Evolutionary conservation across 2,797 vertebrate species (phyloP).

Genomic region (Pipistrellus nathusii): DNA sequence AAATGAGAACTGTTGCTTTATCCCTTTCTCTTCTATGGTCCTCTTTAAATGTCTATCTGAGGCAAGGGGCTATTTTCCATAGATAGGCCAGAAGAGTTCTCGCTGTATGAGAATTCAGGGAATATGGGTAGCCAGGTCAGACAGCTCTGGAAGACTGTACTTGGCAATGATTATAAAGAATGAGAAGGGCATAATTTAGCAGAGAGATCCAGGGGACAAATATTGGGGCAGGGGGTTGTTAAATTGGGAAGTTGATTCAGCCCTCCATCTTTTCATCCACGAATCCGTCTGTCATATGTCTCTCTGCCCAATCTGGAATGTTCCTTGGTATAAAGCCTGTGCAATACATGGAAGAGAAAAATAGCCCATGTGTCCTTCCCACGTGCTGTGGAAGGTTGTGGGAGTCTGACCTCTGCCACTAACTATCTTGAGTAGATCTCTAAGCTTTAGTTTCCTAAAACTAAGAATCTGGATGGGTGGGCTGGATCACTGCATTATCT

Average conservation of each 20-base stretch:
- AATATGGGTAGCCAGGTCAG: neutral
- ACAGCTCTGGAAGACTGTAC: neutral
- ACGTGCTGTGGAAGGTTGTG: neutral
- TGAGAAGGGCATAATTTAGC: neutral
- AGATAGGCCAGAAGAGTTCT: neutral
- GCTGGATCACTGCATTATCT: neutral
- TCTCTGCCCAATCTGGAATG: neutral
- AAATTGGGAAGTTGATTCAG: neutral
- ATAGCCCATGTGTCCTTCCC: neutral
- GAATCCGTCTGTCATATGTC: neutral
- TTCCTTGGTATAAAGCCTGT: neutral
- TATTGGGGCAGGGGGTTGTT: neutral
- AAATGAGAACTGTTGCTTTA: neutral
- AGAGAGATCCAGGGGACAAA: neutral
- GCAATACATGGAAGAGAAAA: neutral
- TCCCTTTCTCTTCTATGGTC: neutral
- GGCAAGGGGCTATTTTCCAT: neutral
- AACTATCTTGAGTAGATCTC: neutral
- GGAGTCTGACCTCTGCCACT: neutral
- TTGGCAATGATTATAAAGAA: neutral
- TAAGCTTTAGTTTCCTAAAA: conserved; percentile 13
- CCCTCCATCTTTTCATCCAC: neutral
- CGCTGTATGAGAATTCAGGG: neutral
- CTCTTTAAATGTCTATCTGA: neutral
- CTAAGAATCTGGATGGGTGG: neutral